Percentiles rank a stretch among this genome's conserved stretches.
These are phyloP conservation scores for Crotalus tigris DNA, from an alignment of 2,113 vertebrate genomes.

Conservation along the genomic window DNA sequence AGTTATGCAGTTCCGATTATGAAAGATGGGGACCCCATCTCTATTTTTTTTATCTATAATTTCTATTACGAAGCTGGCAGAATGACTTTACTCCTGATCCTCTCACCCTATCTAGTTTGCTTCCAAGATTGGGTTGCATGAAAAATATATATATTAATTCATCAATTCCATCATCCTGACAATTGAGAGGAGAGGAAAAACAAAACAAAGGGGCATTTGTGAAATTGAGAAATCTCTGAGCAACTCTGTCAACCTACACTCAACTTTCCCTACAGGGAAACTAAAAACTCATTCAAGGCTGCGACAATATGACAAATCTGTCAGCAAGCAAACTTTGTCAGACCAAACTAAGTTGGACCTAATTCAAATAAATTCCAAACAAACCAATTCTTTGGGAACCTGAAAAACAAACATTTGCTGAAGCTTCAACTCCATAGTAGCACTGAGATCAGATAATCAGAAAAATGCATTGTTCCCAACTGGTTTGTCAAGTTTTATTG, in stretches of 20 bases:
- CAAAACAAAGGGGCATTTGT: not conserved
- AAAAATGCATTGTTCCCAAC: conserved; percentile 37
- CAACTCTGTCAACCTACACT: not conserved
- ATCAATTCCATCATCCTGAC: not conserved
- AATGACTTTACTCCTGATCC: not conserved
- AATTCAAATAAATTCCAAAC: not conserved
- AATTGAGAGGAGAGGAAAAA: not conserved
- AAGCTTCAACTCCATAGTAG: conserved; percentile 38
- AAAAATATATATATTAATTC: too few species aligned
- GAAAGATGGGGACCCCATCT: not conserved
- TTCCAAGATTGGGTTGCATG: too few species aligned
- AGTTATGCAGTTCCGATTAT: not conserved
- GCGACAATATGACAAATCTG: not conserved
- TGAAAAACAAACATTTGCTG: conserved; percentile 36
- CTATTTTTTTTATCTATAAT: not conserved
- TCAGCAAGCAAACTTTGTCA: not conserved
- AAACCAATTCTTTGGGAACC: not conserved
- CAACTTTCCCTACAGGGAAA: not conserved
- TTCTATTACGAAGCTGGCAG: not conserved
- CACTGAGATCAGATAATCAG: conserved; percentile 19
- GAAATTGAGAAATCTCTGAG: not conserved
- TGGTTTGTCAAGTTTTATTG: conserved; percentile 51
- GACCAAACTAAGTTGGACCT: not conserved
- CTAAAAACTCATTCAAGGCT: not conserved
- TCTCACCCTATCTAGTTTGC: not conserved